Evolutionary conservation across 2,888 invertebrate species (phyloP), one percentile per base, ranked within the genome.

Genomic region (Hypsopygia costalis): DNA sequence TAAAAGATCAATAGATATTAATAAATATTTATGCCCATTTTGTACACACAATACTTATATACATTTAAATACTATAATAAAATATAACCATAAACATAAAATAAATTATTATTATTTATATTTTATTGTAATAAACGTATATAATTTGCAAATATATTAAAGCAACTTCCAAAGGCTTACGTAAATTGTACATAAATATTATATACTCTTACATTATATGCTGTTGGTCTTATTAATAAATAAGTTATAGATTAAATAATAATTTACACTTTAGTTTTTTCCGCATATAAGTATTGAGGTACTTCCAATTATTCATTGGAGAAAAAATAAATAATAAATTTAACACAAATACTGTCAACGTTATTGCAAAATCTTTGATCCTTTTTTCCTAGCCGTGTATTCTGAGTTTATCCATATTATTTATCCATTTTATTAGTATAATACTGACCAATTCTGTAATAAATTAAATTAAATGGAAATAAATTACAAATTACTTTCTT

Each of bases 151-250:
- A 49, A 52, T 54, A 58, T 61, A 67, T 82, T 83, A 86, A 86
- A 87, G 86, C 86, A 73, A 70, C 63, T 57, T 69, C 86, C 85
- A 86, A 86, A 86, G 85, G 57, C 85, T 76, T 60, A 43, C 56
- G 46, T 49, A 47, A 41, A 54, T 55, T 57, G 68, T 58, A 61
- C 45, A 62, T 56, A 63, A 43, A 58, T 49, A 58, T 56, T 58
- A 50, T 46, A 53, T 46, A 56, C 43, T 49, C 55, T 46, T 49
- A 47, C 38, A 43, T 46, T 39, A 11, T 36, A 43, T 40, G 31
- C 47, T 46, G 47, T 43, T 51, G 44, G 47, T 48, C 29, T 46
- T 20, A 33, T 36, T 44, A 37, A 25, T 40, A 40, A 37, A 43
- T 47, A 41, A 47, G 33, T 44, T 21, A 44, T 29, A 46, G 34